phyloP scores from a whole-genome alignment of 2,888 invertebrate species.

The Geotrupes spiniger region DNA sequence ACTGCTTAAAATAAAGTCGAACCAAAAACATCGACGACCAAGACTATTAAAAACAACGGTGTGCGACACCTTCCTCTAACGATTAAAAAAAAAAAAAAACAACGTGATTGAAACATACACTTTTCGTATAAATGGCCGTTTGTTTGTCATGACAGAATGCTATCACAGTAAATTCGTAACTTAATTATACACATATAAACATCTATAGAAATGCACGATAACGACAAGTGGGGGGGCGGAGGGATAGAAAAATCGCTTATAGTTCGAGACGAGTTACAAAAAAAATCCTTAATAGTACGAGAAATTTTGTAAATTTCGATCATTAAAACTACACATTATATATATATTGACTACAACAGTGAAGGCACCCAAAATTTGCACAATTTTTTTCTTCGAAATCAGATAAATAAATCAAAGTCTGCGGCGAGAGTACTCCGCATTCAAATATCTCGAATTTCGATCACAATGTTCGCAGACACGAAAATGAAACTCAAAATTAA shows the following conservation, averaged over 20 bases:
- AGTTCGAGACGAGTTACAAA: constrained; percentile 34
- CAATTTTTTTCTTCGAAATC: constrained; percentile 17
- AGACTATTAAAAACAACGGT: no score
- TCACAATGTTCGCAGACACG: constrained; percentile 4
- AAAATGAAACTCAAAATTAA: constrained; percentile 30
- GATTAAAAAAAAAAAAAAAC: no score
- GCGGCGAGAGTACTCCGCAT: background rate
- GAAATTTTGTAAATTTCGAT: constrained; percentile 16
- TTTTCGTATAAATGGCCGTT: constrained; percentile 29
- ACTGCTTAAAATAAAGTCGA: constrained; percentile 10
- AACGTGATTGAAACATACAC: no score
- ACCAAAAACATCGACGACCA: constrained; percentile 10
- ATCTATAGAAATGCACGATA: constrained; percentile 29
- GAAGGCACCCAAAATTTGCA: constrained; percentile 24
- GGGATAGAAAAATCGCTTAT: constrained; percentile 41
- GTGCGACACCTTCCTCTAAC: no score
- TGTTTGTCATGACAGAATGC: constrained; percentile 44
- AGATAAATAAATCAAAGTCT: constrained; percentile 1
- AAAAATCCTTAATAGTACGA: constrained; percentile 16
- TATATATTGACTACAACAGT: constrained; percentile 23
- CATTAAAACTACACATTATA: constrained; percentile 21
- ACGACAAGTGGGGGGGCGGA: constrained; percentile 27
- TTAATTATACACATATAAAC: constrained; percentile 31
- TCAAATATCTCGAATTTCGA: background rate
- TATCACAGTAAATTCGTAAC: constrained; percentile 43